phyloP scores from a whole-genome alignment of 2,888 invertebrate species.

The Catonia carolina region DNA sequence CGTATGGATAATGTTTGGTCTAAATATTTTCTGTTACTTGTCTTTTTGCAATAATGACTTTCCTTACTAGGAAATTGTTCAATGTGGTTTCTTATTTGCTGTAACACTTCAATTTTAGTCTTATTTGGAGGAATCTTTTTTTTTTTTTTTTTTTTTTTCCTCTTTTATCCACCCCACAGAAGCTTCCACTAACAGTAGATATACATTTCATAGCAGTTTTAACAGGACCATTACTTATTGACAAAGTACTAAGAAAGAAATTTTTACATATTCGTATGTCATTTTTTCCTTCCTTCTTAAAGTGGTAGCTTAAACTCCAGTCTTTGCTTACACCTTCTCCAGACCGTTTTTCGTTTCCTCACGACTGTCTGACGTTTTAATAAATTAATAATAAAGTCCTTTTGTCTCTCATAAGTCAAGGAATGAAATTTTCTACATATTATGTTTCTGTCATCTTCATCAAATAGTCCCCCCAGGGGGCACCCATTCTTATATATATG shows the following conservation, averaged over 20 bases:
- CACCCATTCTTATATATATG: too few relatives aligned
- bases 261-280: conserved; percentile 15
- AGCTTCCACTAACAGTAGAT: conserved; percentile 3
- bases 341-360: conserved; percentile 12
- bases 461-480: too few relatives aligned
- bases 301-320: conserved; percentile 4
- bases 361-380: conserved; percentile 3
- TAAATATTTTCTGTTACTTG: conserved; percentile 6
- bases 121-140: conserved; percentile 18
- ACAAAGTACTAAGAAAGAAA: too few relatives aligned
- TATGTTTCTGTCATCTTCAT: conserved; percentile 7
- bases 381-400: conserved; percentile 1
- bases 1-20: neutral
- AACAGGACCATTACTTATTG: conserved; percentile 17
- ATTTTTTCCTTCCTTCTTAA: conserved; percentile 9
- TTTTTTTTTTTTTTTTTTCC: conserved; percentile 16
- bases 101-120: neutral
- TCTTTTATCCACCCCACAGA: conserved; percentile 4
- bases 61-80: conserved; percentile 9
- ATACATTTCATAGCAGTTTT: conserved; percentile 8
- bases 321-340: conserved; percentile 5
- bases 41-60: conserved; percentile 14
- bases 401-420: conserved; percentile 9
- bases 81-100: conserved; percentile 2
- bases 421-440: conserved; percentile 13